These are phyloP conservation scores for Gibbula magus DNA, from an alignment of 2,888 invertebrate genomes.

Conservation along the genomic window DNA sequence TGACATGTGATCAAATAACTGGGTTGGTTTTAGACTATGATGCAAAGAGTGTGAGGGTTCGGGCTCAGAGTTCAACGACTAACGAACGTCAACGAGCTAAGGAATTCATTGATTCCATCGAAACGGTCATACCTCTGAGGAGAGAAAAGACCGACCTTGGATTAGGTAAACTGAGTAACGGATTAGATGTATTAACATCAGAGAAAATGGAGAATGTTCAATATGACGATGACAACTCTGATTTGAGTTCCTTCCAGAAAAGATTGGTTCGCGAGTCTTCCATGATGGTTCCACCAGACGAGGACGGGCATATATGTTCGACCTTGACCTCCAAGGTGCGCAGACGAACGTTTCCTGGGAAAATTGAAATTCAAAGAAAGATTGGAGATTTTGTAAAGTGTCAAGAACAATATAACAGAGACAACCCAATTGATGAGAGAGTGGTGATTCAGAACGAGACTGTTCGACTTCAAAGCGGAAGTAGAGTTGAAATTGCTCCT, in stretches of 20 bases:
- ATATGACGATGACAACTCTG: background rate
- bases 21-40: background rate
- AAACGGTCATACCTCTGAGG: too few relatives aligned
- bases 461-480: background rate
- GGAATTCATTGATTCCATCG: too few relatives aligned
- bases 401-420: background rate
- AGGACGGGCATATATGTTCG: background rate
- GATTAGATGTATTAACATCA: too few relatives aligned
- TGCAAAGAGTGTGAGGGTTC: background rate
- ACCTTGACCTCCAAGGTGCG: background rate
- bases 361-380: constrained; percentile 5
- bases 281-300: background rate
- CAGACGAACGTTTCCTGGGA: background rate
- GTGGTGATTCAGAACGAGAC: background rate
- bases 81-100: too few relatives aligned
- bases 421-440: background rate
- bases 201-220: too few relatives aligned
- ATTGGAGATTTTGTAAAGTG: background rate
- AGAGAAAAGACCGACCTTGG: too few relatives aligned
- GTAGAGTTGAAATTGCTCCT: background rate
- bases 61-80: too few relatives aligned
- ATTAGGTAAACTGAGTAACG: too few relatives aligned
- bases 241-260: background rate
- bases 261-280: background rate
- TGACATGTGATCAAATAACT: background rate